These are phyloP conservation scores for Hartigia nigra DNA, from an alignment of 2,888 invertebrate genomes.

Conservation along the genomic window DNA sequence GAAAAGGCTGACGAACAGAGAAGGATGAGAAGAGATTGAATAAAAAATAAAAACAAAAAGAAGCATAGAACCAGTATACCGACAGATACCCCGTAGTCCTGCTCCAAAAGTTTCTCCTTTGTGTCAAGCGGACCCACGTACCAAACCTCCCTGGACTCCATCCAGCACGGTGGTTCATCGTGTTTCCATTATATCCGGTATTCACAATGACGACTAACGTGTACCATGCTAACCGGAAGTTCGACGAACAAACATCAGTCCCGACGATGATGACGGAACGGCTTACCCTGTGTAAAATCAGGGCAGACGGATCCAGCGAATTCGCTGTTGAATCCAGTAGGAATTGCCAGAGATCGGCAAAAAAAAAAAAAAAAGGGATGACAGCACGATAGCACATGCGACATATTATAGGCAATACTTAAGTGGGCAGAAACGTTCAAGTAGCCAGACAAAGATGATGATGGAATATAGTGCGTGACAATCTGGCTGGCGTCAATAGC, in stretches of 20 bases:
- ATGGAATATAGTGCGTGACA: constrained; percentile 24
- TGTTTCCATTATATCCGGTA: neutral
- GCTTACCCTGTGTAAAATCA: neutral
- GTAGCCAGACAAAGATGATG: neutral
- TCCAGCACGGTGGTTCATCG: neutral
- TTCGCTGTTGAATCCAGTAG: neutral
- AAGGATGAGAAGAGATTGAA: constrained; percentile 16
- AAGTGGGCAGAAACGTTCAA: neutral
- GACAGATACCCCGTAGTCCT: neutral
- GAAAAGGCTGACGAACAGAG: constrained; percentile 17
- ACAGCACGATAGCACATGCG: neutral
- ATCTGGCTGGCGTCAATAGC: constrained; percentile 46
- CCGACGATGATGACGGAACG: neutral
- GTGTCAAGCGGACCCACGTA: neutral
- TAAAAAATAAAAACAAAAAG: neutral
- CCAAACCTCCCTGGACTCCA: neutral
- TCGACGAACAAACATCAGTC: neutral
- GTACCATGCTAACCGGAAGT: neutral
- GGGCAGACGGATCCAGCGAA: neutral
- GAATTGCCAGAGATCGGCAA: too few species aligned
- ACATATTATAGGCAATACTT: neutral
- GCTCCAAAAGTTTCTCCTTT: neutral
- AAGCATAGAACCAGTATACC: neutral
- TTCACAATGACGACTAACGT: neutral
- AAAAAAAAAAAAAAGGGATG: too few species aligned